Evolutionary conservation across 2,888 invertebrate genomes (phyloP).

Genomic region (Exephanes ischioxanthus): DNA sequence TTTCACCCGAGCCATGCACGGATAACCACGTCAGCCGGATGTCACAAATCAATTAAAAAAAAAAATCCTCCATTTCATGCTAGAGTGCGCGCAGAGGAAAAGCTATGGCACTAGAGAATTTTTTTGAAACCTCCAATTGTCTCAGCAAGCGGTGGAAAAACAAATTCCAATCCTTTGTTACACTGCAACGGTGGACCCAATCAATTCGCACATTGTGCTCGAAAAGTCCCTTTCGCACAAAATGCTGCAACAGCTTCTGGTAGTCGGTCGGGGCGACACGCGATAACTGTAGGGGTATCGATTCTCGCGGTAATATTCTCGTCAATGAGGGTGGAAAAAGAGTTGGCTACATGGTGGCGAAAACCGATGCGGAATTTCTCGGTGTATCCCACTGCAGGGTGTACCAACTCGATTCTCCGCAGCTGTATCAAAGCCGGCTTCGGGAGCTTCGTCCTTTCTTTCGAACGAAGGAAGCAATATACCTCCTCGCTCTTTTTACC

Average conservation of each 20-base stretch:
- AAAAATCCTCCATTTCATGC: neutral
- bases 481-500: neutral
- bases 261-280: conserved; percentile 12
- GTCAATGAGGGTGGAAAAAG: conserved; percentile 2
- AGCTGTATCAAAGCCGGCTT: neutral
- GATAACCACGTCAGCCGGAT: neutral
- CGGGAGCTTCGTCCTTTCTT: neutral
- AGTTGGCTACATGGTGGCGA: neutral
- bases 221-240: neutral
- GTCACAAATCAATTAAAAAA: neutral
- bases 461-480: neutral
- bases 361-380: neutral
- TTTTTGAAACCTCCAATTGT: too few relatives aligned
- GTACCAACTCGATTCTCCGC: neutral
- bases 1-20: neutral
- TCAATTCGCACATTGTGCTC: neutral
- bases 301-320: conserved; percentile 15
- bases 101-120: neutral
- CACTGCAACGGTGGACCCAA: neutral
- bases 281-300: neutral
- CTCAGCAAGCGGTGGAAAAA: neutral
- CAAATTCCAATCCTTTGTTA: neutral
- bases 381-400: neutral
- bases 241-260: neutral
- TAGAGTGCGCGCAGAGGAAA: neutral